A percentile compares a stretch with the other conserved stretches of the same genome.
Conservation (phyloP, 2,113 vertebrate genomes). For the Phrynocephalus versicolor region DNA sequence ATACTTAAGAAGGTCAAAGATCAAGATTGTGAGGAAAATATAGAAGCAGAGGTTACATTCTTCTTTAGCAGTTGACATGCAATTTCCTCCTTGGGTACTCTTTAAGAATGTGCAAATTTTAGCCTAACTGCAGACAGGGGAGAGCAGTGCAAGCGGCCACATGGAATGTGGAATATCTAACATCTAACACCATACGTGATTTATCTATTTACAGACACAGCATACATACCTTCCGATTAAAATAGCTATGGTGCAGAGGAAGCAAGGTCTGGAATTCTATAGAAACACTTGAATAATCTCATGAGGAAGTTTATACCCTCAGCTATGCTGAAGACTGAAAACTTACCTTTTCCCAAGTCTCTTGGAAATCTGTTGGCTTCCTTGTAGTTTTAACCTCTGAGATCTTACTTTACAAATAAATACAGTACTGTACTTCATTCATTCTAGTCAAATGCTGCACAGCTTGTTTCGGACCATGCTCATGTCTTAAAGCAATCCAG, state of each 20-base stretch:
- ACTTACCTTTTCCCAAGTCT: neutral
- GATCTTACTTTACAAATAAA: slow-evolving; percentile 33
- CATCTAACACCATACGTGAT: neutral
- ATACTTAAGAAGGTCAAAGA: neutral
- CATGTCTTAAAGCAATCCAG: neutral
- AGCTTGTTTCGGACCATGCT: neutral
- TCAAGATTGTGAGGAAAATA: neutral
- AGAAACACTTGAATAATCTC: slow-evolving; percentile 1
- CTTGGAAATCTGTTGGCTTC: slow-evolving; percentile 35
- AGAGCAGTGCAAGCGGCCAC: neutral
- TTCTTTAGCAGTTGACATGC: neutral
- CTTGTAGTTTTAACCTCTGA: slow-evolving; percentile 38
- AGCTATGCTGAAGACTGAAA: slow-evolving; percentile 25
- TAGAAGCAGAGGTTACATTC: neutral
- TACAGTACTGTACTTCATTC: neutral
- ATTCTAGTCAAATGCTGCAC: neutral
- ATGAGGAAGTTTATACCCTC: slow-evolving; percentile 36
- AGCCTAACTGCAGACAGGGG: neutral
- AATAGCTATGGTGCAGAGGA: slow-evolving; percentile 19
- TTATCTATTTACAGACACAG: slow-evolving; percentile 5
- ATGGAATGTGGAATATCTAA: slow-evolving; percentile 28
- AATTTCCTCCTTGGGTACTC: slow-evolving; percentile 4
- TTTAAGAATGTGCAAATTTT: neutral
- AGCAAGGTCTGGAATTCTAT: slow-evolving; percentile 30
- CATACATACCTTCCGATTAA: slow-evolving; percentile 22